Evolutionary conservation across 2,888 invertebrate genomes (phyloP).

Genomic region (Nephrotoma appendiculata): DNA sequence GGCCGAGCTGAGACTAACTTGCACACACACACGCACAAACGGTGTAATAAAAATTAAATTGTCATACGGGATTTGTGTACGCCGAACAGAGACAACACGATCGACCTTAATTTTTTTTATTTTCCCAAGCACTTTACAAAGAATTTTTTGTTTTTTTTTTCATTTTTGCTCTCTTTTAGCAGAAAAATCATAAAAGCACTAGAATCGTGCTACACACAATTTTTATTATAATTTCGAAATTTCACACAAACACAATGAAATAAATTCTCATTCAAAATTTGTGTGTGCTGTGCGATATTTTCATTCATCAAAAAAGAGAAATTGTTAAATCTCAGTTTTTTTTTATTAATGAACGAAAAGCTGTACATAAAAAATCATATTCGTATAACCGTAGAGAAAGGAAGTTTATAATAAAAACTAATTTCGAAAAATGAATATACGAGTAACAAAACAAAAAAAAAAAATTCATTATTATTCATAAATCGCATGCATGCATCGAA

Average conservation of each 20-base stretch:
- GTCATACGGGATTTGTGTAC: neutral
- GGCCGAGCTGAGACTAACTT: slow-evolving; percentile 15
- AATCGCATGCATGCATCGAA: neutral
- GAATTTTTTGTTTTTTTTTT: neutral
- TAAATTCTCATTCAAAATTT: no score
- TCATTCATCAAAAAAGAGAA: neutral
- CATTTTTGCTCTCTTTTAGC: neutral
- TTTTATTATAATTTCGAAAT: neutral
- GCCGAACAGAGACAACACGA: neutral
- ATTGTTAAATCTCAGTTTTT: neutral
- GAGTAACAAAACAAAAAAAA: neutral
- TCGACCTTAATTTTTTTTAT: neutral
- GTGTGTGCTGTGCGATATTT: neutral
- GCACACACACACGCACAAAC: slow-evolving; percentile 5
- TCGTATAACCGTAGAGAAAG: neutral
- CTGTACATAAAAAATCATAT: neutral
- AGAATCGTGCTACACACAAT: neutral
- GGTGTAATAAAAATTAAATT: neutral
- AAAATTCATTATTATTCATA: neutral
- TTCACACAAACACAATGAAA: no score
- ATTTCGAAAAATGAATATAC: neutral
- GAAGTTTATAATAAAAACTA: neutral
- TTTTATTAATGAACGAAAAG: neutral
- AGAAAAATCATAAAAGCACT: neutral
- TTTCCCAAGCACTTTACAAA: neutral